Evolutionary conservation across 2,113 vertebrate species (phyloP), one percentile per base, ranked within the genome.

Genomic region (Blennius ocellaris): DNA sequence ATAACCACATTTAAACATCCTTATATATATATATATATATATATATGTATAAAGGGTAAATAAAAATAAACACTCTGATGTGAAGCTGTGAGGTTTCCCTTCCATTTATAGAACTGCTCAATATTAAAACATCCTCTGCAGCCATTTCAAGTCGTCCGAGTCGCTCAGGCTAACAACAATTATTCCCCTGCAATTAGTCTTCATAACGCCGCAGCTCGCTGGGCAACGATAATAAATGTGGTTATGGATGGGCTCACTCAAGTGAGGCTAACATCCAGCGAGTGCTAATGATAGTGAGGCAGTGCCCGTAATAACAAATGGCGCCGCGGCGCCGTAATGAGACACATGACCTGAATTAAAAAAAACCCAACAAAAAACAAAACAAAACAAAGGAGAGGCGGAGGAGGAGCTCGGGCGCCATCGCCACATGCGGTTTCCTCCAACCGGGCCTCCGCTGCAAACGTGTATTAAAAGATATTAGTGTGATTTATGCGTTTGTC

Each of bases 141-240:
- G 63, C 54, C 65, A 64, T 60, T 79, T 56, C 49, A 59, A 77
- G 21, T 55, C 38, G 64, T 17, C 37, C 17, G 50, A 73, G 58
- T 80, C 5, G n/a, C 63, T 82, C 69, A 55, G 67, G 64, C 64
- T 57, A 62, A 78, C 51, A 85, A 69, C 61, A 81, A 83, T 73
- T 82, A 85, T 47, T 47, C 69, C 40, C 37, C 59, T 60, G 78
- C 78, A 73, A 90, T 90, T 79, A 84, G 61, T 85, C 76, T 62
- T 76, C 21, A 79, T 83, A 68, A 85, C 30, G 52, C 49, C 17
- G 65, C 69, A 80, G 60, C 73, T 73, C 73, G 70, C 57, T 80
- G 64, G 53, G 49, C 66, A 71, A 70, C 75, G 63, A 63, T 76
- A 83, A 83, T 80, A 87, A 76, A 85, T 71, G 73, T 11, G 17